phyloP scores from a whole-genome alignment of 2,888 invertebrate genomes.

The Hydraecia micacea region DNA sequence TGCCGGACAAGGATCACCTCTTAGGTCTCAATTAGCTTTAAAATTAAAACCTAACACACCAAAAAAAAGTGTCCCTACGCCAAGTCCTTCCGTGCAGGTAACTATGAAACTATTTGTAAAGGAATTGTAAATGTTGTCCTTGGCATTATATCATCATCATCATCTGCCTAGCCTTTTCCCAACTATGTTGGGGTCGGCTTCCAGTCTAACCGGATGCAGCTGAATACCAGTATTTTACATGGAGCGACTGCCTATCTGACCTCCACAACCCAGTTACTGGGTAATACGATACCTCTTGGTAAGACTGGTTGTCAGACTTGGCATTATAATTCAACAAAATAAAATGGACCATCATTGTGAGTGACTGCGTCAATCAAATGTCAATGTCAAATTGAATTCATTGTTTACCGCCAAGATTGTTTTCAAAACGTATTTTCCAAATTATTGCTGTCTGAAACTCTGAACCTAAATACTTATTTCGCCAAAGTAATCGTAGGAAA shows the following conservation, averaged over 20 bases:
- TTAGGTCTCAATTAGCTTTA: conserved; percentile 92
- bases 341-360: conserved; percentile 4
- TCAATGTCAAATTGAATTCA: conserved; percentile 44
- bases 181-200: too few relatives aligned
- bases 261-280: too few relatives aligned
- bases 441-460: conserved; percentile 15
- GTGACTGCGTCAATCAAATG: conserved; percentile 11
- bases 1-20: conserved; percentile 93
- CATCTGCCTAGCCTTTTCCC: too few relatives aligned
- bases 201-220: too few relatives aligned
- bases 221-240: too few relatives aligned
- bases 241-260: too few relatives aligned
- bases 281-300: too few relatives aligned
- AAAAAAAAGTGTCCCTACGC: conserved; percentile 84
- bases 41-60: conserved; percentile 92
- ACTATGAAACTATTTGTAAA: conserved; percentile 6
- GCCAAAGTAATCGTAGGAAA: background rate
- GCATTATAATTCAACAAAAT: background rate
- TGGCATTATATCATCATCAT: too few relatives aligned
- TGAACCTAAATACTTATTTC: too few relatives aligned
- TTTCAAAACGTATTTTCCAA: conserved; percentile 37
- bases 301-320: too few relatives aligned
- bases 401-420: conserved; percentile 46
- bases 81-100: conserved; percentile 88
- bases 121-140: conserved; percentile 23